Percentiles rank a stretch among this genome's conserved stretches.
phyloP scores from a whole-genome alignment of 2,113 vertebrate genomes.

The Meles meles region DNA sequence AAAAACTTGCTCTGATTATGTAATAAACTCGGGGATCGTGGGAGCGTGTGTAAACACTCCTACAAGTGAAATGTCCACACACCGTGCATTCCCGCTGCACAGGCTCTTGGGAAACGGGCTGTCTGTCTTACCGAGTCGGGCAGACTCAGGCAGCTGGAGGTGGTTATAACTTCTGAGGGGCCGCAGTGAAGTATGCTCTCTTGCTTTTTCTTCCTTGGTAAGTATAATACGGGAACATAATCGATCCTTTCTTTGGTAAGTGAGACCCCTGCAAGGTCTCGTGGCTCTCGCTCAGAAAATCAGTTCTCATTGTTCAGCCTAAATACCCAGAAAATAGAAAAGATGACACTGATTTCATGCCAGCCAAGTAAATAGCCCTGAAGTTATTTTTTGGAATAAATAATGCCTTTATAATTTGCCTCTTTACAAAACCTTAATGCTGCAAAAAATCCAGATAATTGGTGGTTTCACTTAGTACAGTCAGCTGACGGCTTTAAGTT shows the following conservation, averaged over 20 bases:
- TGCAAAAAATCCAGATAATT: background rate
- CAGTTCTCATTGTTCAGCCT: slow-evolving; percentile 50
- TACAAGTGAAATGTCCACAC: background rate
- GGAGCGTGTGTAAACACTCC: background rate
- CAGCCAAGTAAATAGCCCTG: background rate
- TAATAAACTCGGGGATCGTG: background rate
- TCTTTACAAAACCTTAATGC: slow-evolving; percentile 14
- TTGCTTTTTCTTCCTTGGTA: slow-evolving; percentile 26
- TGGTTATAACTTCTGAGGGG: background rate
- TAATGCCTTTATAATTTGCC: background rate
- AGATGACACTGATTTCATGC: slow-evolving; percentile 27
- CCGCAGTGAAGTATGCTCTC: background rate
- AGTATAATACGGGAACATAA: slow-evolving; percentile 25
- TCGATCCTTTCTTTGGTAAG: slow-evolving; percentile 57
- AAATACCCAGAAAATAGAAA: slow-evolving; percentile 45
- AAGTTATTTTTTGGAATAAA: slow-evolving; percentile 25
- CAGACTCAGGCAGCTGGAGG: background rate
- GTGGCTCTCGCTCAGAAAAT: slow-evolving; percentile 50
- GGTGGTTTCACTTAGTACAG: background rate
- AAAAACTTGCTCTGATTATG: background rate
- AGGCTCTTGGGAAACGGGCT: background rate
- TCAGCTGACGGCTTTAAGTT: background rate
- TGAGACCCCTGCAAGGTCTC: slow-evolving; percentile 25
- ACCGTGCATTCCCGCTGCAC: background rate
- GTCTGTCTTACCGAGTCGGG: background rate